Percentiles rank a stretch among this genome's conserved stretches.
Conservation (phyloP, 2,113 vertebrate species). For the Canis aureus region DNA sequence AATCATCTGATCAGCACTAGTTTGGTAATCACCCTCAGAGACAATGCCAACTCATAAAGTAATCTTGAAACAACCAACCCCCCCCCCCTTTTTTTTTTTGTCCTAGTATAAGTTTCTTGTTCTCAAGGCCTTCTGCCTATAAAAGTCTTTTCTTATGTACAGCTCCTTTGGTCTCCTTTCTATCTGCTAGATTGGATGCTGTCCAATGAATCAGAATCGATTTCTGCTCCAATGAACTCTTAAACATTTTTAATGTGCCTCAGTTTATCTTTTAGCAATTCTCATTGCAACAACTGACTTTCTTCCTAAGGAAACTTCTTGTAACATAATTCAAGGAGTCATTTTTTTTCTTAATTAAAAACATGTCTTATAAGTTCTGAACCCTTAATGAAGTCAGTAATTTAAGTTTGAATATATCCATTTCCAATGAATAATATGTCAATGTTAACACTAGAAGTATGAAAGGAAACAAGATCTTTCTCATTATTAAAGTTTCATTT, state of each 20-base stretch:
- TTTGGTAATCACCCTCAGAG: background rate
- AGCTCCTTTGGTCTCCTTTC: background rate
- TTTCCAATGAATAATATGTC: constrained; percentile 3
- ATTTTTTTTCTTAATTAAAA: constrained; percentile 45
- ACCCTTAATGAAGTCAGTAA: background rate
- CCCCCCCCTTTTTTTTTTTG: background rate
- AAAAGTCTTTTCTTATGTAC: background rate
- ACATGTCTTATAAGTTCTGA: background rate
- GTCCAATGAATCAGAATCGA: background rate
- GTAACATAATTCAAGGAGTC: background rate
- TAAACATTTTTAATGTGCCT: background rate
- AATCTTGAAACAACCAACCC: background rate
- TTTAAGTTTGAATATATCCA: background rate
- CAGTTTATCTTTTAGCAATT: background rate
- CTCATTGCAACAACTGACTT: background rate
- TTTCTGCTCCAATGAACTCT: background rate
- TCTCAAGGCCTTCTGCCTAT: background rate
- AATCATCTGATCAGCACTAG: background rate
- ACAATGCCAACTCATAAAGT: background rate
- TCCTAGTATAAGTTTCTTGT: background rate
- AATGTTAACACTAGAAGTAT: background rate
- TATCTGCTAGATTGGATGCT: background rate
- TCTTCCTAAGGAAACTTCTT: background rate
- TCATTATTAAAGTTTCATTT: constrained; percentile 27
- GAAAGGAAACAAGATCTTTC: background rate